Evolutionary conservation across 2,888 invertebrate species (phyloP).

Genomic region (Tetramorium bicarinatum): DNA sequence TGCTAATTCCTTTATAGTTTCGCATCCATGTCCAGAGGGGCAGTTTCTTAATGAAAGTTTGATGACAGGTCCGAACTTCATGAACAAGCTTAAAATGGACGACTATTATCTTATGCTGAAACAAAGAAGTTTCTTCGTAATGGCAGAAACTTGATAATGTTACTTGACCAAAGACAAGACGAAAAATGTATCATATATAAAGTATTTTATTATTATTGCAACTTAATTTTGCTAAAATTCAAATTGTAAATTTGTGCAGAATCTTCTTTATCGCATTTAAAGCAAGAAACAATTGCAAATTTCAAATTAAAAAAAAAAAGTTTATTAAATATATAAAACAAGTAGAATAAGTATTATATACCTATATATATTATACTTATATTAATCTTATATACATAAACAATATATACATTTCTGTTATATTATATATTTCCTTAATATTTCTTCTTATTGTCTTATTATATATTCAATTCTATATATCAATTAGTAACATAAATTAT

Average conservation of each 20-base stretch:
- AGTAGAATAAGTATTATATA: background rate
- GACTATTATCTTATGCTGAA: conserved; percentile 46
- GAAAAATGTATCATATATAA: background rate
- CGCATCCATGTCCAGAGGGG: background rate
- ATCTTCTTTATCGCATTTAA: background rate
- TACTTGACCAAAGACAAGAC: background rate
- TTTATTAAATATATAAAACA: background rate
- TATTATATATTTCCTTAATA: background rate
- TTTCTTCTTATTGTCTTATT: background rate
- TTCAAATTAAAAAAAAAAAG: background rate
- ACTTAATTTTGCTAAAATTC: background rate
- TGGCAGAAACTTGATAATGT: conserved; percentile 7
- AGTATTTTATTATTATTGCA: background rate
- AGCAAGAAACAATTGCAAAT: background rate
- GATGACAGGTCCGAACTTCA: conserved; percentile 56
- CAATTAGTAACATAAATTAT: no score
- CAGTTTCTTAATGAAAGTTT: conserved; percentile 65
- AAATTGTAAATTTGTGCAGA: background rate
- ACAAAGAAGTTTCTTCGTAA: conserved; percentile 54
- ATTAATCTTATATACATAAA: no score
- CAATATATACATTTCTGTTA: background rate
- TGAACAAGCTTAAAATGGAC: conserved; percentile 59
- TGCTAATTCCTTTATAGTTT: conserved; percentile 50
- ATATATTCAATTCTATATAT: background rate
- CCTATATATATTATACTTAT: no score